A percentile compares a stretch with the other conserved stretches of the same genome.
Evolutionary conservation across 1,140 invertebrate species (phyloP).

Genomic region (Gyrodactylus bullatarudis): DNA sequence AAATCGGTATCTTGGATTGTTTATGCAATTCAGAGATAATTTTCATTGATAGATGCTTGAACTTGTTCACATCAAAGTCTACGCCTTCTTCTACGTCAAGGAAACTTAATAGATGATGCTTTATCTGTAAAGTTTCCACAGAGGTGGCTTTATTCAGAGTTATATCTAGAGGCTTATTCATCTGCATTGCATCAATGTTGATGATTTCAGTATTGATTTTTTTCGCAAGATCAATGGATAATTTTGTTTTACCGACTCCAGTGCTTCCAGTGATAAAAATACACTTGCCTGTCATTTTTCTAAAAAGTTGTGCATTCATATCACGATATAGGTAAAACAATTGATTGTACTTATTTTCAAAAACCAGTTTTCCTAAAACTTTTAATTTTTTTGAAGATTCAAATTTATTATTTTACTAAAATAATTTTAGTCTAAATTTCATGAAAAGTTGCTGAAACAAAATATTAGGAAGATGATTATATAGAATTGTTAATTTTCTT

Average conservation of each 20-base stretch:
- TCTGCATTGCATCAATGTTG: conserved; percentile 96
- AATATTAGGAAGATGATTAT: too few species aligned
- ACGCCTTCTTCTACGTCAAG: conserved; percentile 27
- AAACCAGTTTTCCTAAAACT: too few species aligned
- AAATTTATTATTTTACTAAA: too few species aligned
- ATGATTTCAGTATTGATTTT: conserved; percentile 72
- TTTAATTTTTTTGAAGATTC: too few species aligned
- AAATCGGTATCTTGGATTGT: conserved; percentile 42
- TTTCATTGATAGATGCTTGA: conserved; percentile 35
- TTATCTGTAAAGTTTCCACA: conserved; percentile 35
- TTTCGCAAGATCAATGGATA: conserved; percentile 54
- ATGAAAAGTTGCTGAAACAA: too few species aligned
- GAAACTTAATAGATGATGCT: conserved; percentile 60
- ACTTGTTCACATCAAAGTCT: conserved; percentile 48
- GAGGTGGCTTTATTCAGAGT: conserved; percentile 68
- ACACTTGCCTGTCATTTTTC: neutral
- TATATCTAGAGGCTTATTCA: conserved; percentile 67
- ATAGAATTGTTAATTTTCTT: too few species aligned
- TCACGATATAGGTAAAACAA: neutral
- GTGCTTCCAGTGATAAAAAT: conserved; percentile 51
- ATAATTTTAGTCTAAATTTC: too few species aligned
- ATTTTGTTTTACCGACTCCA: conserved; percentile 74
- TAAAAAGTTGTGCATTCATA: neutral
- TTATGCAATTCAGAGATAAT: conserved; percentile 37
- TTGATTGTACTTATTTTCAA: neutral